Conservation (phyloP, 2,797 vertebrate genomes). For the Hemitrygon akajei region DNA sequence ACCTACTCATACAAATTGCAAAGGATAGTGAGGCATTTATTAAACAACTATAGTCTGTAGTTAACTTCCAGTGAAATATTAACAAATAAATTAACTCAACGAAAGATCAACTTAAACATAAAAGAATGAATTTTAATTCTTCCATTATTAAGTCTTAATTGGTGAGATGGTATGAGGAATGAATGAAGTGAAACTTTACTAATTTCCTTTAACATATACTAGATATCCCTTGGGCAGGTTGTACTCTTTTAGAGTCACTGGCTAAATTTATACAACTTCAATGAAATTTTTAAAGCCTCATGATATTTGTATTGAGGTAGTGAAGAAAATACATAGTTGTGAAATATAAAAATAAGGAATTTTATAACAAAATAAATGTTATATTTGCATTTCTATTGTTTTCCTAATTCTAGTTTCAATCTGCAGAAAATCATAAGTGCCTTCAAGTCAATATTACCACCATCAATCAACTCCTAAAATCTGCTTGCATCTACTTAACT, state of each 20-base stretch:
- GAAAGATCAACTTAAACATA: neutral
- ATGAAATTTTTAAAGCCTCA: neutral
- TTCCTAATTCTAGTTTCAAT: neutral
- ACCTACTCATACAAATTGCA: neutral
- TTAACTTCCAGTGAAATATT: neutral
- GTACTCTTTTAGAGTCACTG: neutral
- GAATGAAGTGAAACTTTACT: neutral
- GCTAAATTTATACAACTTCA: neutral
- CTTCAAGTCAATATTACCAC: neutral
- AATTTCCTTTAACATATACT: neutral
- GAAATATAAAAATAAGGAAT: neutral
- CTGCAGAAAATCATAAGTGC: neutral
- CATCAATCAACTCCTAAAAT: neutral
- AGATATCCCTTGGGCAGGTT: neutral
- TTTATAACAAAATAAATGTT: neutral
- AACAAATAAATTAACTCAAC: neutral
- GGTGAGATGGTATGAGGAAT: neutral
- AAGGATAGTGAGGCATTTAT: neutral
- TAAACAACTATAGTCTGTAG: neutral
- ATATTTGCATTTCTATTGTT: neutral
- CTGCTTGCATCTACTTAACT: neutral
- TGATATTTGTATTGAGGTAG: too few species aligned
- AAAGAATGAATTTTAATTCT: conserved; percentile 4
- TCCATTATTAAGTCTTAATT: neutral
- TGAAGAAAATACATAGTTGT: neutral